Evolutionary conservation across 2,797 vertebrate species (phyloP).

Genomic region (Botia almorhae): DNA sequence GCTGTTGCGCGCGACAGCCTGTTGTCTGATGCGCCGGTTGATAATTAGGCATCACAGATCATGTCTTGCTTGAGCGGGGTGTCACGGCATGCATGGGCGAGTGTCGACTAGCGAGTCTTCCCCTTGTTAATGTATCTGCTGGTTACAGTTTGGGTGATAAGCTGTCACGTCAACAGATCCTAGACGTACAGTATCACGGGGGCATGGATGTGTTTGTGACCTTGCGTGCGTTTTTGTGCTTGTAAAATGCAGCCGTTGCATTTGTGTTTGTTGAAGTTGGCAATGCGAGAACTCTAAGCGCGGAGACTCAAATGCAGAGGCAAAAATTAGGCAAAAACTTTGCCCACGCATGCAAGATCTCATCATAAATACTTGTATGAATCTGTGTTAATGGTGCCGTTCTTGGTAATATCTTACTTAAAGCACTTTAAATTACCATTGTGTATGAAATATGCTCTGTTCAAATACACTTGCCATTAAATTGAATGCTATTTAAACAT

Average conservation of each 20-base stretch:
- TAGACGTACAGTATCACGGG: constrained; percentile 3
- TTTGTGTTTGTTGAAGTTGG: constrained; percentile 10
- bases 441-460: too few species aligned
- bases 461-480: background rate
- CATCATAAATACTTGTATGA: background rate
- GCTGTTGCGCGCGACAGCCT: background rate
- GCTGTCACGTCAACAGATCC: constrained; percentile 25
- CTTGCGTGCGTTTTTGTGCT: constrained; percentile 8
- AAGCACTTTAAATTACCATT: too few species aligned
- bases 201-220: constrained; percentile 16
- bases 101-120: constrained; percentile 30
- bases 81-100: constrained; percentile 1
- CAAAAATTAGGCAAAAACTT: background rate
- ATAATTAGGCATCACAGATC: constrained; percentile 49
- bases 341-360: background rate
- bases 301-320: background rate
- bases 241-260: background rate
- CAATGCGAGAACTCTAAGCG: background rate
- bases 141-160: constrained; percentile 34
- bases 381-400: background rate
- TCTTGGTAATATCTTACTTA: too few species aligned
- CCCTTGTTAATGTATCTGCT: constrained; percentile 44
- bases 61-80: constrained; percentile 47
- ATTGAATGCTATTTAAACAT: background rate
- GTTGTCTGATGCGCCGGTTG: constrained; percentile 36